A percentile compares a stretch with the other conserved stretches of the same genome.
phyloP scores from a whole-genome alignment of 2,888 invertebrate genomes.

The Dryococelus australis region DNA sequence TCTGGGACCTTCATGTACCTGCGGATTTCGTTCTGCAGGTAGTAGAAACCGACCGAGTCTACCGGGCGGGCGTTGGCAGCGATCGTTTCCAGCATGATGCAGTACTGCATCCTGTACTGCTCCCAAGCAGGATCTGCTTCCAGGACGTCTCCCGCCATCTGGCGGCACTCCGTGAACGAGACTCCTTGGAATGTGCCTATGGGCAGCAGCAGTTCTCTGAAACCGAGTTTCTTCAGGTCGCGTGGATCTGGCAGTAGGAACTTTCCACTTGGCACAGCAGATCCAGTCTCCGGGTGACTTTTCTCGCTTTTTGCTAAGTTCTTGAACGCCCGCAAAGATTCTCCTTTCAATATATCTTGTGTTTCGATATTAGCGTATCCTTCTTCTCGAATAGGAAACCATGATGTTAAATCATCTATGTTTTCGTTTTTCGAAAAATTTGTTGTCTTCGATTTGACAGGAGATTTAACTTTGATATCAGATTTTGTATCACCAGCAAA shows the following conservation, averaged over 20 bases:
- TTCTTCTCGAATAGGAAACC: background rate
- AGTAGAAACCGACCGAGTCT: background rate
- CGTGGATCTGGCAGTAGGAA: no score
- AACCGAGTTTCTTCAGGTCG: background rate
- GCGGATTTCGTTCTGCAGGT: background rate
- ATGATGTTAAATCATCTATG: background rate
- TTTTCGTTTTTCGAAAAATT: background rate
- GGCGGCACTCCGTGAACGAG: background rate
- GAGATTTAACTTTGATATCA: no score
- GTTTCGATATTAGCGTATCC: background rate
- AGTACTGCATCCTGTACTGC: background rate
- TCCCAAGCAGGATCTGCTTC: background rate
- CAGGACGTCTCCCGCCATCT: background rate
- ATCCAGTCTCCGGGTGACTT: background rate
- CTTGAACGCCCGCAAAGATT: background rate
- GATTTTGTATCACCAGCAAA: no score
- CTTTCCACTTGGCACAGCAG: background rate
- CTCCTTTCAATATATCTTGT: background rate
- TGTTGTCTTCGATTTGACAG: background rate
- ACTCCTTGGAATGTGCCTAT: conserved; percentile 3
- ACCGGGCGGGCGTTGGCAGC: background rate
- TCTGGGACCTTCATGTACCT: background rate
- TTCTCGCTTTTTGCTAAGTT: background rate
- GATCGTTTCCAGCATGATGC: background rate
- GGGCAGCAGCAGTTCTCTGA: background rate